A percentile compares a stretch with the other conserved stretches of the same genome.
Conservation (phyloP, 2,888 invertebrate species). For the Pterostichus madidus region DNA sequence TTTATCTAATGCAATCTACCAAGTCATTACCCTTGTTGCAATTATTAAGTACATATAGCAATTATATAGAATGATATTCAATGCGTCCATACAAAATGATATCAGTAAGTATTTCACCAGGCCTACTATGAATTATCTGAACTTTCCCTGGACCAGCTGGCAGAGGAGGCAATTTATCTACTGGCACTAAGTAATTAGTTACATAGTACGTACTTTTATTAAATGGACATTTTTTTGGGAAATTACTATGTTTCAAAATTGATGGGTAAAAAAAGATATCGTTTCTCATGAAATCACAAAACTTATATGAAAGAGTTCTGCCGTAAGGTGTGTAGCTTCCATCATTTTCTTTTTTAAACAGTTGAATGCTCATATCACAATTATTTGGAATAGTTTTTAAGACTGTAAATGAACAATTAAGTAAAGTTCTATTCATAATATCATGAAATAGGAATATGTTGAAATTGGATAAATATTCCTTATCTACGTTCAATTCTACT, state of each 20-base stretch:
- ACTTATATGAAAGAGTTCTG: not conserved
- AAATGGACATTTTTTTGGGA: not conserved
- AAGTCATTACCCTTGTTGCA: too few species aligned
- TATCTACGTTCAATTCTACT: not conserved
- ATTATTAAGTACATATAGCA: too few species aligned
- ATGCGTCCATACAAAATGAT: not conserved
- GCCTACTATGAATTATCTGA: not conserved
- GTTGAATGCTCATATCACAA: not conserved
- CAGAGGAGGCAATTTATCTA: not conserved
- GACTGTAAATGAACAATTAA: not conserved
- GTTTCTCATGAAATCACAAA: not conserved
- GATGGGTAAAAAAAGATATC: slow-evolving; percentile 19
- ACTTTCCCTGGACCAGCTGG: not conserved
- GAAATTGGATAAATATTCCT: not conserved
- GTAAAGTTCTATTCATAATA: not conserved
- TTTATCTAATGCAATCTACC: too few species aligned
- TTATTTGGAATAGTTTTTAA: not conserved
- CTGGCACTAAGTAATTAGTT: not conserved
- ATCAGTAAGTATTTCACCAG: not conserved
- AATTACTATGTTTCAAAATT: not conserved
- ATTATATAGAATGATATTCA: not conserved
- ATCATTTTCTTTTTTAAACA: not conserved
- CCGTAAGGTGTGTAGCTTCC: not conserved
- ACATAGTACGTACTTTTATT: not conserved
- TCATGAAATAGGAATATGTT: not conserved